phyloP scores from a whole-genome alignment of 1,140 invertebrate species.

The Bombus vancouverensis region DNA sequence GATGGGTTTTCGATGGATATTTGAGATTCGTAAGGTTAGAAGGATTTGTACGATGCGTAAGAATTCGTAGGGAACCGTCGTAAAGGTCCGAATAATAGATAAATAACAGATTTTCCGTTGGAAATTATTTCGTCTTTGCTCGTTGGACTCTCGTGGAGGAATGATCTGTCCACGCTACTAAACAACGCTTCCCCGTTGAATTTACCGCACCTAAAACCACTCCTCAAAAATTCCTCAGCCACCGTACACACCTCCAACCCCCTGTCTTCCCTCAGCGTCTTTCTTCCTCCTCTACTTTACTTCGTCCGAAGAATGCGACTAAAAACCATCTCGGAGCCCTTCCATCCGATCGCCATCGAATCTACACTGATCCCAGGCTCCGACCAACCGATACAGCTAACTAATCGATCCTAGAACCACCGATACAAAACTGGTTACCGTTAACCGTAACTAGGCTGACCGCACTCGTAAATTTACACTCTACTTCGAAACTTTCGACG shows the following conservation, averaged over 20 bases:
- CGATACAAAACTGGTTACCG: background rate
- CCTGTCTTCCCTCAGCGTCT: background rate
- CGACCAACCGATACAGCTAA: background rate
- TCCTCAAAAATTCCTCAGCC: constrained; percentile 12
- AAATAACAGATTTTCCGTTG: too few species aligned
- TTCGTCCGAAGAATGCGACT: constrained; percentile 7
- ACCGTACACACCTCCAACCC: background rate
- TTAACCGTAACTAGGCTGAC: too few species aligned
- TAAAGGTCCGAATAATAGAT: too few species aligned
- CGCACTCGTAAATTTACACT: too few species aligned
- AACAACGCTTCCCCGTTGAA: background rate
- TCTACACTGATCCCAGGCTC: background rate
- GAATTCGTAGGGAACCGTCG: too few species aligned
- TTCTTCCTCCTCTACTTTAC: background rate
- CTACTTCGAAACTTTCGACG: too few species aligned
- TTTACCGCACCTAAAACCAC: background rate
- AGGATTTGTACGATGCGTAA: too few species aligned
- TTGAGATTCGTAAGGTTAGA: too few species aligned
- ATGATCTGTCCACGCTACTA: background rate
- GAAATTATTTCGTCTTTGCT: too few species aligned
- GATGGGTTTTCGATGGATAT: too few species aligned
- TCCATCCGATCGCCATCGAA: background rate
- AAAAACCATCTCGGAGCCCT: background rate
- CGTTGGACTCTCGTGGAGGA: too few species aligned
- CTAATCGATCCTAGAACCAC: background rate